Evolutionary conservation across 2,797 vertebrate species (phyloP).

Genomic region (Centroberyx gerrardi): DNA sequence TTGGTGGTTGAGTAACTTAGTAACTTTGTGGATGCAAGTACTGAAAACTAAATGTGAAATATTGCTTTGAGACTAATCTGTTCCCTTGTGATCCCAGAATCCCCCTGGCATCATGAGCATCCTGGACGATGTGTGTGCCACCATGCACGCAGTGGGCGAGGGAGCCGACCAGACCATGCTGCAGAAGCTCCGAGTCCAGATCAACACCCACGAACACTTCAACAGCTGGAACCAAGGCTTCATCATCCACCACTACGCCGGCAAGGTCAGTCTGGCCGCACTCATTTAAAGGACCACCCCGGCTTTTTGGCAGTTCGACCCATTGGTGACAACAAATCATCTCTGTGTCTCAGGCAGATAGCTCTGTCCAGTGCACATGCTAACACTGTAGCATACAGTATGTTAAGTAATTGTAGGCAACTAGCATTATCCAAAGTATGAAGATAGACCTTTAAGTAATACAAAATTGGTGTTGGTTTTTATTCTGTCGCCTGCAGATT

Average conservation of each 20-base stretch:
- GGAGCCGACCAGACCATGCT: slow-evolving; percentile 98
- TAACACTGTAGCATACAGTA: too few relatives aligned
- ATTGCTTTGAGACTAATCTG: neutral
- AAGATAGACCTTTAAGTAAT: too few relatives aligned
- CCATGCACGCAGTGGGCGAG: slow-evolving; percentile 98
- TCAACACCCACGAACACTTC: slow-evolving; percentile 97
- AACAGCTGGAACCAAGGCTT: slow-evolving; percentile 99
- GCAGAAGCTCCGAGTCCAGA: slow-evolving; percentile 96
- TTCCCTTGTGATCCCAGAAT: slow-evolving; percentile 83
- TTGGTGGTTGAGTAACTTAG: too few relatives aligned
- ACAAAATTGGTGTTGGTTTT: too few relatives aligned
- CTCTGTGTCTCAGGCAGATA: too few relatives aligned
- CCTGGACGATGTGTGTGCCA: slow-evolving; percentile 97
- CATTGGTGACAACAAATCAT: too few relatives aligned
- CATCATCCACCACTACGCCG: slow-evolving; percentile 98
- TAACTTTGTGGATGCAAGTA: too few relatives aligned
- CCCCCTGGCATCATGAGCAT: slow-evolving; percentile 98
- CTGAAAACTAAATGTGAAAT: neutral
- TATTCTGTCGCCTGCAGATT: too few relatives aligned
- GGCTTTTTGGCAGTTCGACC: too few relatives aligned
- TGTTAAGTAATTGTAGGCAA: too few relatives aligned
- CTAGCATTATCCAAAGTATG: too few relatives aligned
- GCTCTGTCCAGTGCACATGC: too few relatives aligned
- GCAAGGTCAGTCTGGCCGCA: slow-evolving; percentile 88
- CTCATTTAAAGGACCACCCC: neutral